Percentiles rank a stretch among this genome's conserved stretches.
Evolutionary conservation across 2,113 vertebrate genomes (phyloP).

Genomic region (Canis aureus): DNA sequence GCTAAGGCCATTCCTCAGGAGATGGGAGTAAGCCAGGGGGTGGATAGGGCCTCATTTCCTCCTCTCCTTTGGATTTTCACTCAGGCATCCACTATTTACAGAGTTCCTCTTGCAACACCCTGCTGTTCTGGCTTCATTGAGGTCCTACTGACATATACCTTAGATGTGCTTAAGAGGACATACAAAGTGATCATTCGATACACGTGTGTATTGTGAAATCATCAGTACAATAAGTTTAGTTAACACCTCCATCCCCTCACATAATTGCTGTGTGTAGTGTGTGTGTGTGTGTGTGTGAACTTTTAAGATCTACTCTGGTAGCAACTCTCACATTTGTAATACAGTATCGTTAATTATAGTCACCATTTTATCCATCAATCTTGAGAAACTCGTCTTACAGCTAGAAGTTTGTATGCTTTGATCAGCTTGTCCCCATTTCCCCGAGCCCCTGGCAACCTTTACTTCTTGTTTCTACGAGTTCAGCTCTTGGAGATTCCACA

Average conservation of each 20-base stretch:
- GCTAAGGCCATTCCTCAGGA: background rate
- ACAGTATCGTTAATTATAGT: background rate
- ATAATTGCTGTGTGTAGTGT: background rate
- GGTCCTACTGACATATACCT: background rate
- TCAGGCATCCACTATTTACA: fast-evolving
- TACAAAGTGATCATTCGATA: background rate
- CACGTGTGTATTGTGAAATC: background rate
- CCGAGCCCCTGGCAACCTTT: background rate
- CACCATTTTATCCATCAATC: background rate
- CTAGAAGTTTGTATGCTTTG: background rate
- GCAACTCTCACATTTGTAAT: background rate
- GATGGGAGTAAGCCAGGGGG: background rate
- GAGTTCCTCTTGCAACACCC: background rate
- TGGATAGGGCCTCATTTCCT: too few relatives aligned
- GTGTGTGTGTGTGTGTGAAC: background rate
- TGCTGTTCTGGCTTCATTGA: background rate
- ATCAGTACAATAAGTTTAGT: background rate
- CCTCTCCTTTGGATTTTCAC: background rate
- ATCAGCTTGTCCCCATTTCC: background rate
- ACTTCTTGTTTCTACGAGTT: background rate
- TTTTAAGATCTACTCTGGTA: background rate
- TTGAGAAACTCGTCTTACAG: background rate
- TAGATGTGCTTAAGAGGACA: background rate
- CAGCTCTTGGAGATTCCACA: too few relatives aligned
- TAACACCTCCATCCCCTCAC: background rate